Conservation (phyloP, 1,140 invertebrate species). For the Thrips palmi region DNA sequence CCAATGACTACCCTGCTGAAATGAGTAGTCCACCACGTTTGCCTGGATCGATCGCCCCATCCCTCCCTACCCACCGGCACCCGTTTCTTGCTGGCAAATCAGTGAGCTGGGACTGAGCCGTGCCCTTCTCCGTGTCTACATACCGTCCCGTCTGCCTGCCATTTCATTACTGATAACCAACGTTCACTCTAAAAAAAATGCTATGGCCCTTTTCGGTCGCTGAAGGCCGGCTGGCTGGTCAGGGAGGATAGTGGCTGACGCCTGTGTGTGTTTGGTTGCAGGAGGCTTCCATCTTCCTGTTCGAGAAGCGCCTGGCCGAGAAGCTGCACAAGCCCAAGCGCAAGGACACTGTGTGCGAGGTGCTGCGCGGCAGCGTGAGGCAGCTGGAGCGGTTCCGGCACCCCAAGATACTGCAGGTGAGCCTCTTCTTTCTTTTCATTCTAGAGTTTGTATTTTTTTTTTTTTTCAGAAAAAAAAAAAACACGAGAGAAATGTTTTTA, state of each 20-base stretch:
- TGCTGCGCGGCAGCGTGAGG: slow-evolving; percentile 60
- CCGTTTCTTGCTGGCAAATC: no score
- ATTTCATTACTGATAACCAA: background rate
- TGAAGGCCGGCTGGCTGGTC: no score
- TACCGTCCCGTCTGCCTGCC: background rate
- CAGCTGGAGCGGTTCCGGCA: slow-evolving; percentile 72
- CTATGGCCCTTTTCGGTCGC: slow-evolving; percentile 2
- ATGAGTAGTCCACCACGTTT: no score
- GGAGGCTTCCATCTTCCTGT: slow-evolving; percentile 90
- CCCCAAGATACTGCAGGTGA: slow-evolving; percentile 58
- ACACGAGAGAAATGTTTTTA: no score
- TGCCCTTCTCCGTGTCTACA: no score
- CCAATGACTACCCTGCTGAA: no score
- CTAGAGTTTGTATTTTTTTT: background rate
- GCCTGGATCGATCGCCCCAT: no score
- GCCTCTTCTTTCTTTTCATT: slow-evolving; percentile 7
- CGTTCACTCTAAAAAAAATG: slow-evolving; percentile 7
- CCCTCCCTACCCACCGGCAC: no score
- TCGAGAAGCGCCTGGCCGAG: slow-evolving; percentile 84
- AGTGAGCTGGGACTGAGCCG: no score
- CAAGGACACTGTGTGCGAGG: slow-evolving; percentile 80
- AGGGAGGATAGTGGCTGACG: no score
- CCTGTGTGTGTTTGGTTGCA: slow-evolving; percentile 35
- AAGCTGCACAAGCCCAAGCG: slow-evolving; percentile 87
- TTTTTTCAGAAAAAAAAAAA: no score